Percentiles rank a stretch among this genome's conserved stretches.
Conservation (phyloP, 2,113 vertebrate genomes). For the Microtus richardsoni region DNA sequence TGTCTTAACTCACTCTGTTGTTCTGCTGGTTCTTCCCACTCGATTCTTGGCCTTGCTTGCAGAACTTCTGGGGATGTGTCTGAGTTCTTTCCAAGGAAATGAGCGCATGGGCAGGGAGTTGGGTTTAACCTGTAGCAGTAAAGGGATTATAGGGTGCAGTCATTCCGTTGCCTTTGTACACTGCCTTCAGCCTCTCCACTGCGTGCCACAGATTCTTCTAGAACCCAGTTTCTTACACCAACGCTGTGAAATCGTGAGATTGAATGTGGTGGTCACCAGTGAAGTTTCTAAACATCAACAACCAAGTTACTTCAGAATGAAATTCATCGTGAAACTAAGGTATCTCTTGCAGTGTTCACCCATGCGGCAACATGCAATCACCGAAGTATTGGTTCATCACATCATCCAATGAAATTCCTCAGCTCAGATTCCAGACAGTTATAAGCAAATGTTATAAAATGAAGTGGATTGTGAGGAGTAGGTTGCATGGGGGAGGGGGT, state of each 20-base stretch:
- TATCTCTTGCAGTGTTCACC: background rate
- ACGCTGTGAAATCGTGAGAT: background rate
- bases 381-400: background rate
- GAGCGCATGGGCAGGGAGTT: background rate
- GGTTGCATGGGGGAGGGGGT: rapidly evolving
- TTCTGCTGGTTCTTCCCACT: background rate
- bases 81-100: background rate
- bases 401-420: background rate
- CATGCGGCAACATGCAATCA: background rate
- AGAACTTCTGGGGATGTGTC: background rate
- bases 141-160: rapidly evolving
- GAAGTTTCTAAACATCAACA: background rate
- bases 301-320: background rate
- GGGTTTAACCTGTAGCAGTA: background rate
- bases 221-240: background rate
- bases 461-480: background rate
- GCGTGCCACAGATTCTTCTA: background rate
- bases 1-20: rapidly evolving
- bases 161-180: rapidly evolving
- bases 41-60: background rate
- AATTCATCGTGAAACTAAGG: background rate
- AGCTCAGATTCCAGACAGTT: background rate
- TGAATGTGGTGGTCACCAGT: background rate
- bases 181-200: background rate
- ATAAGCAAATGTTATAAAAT: background rate